Evolutionary conservation across 2,113 vertebrate species (phyloP), one percentile per base, ranked within the genome.

Genomic region (Neogale vison): DNA sequence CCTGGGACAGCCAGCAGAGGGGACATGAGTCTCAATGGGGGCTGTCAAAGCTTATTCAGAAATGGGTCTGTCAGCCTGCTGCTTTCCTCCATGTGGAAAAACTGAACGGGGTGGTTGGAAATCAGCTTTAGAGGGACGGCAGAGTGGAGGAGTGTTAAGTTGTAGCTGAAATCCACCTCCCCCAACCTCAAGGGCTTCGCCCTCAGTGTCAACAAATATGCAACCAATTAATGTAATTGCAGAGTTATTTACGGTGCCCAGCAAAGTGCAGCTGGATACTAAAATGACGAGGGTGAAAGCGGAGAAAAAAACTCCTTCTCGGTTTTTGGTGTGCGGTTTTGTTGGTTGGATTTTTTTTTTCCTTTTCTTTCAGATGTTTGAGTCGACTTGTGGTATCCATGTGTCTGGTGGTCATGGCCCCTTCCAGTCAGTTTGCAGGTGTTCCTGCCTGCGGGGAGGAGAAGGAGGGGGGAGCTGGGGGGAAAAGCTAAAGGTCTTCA

Each of bases 171-270:
- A 98, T 86, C 97, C 92, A 97, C 98, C 97, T 98, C 98, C 98
- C 94, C 89, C 97, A 98, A 97, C 93, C 95, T 96, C 87, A 85
- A 88, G 90, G 96, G 96, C 95, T 88, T 81, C 98, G 85, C 94
- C 89, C 97, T 98, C 96, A 96, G 98, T 98, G 98, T 99, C 99
- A 99, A 99, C 98, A 99, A 99, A 99, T 99, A 99, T 99, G 99
- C 98, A 99, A 99, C 99, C 99, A 99, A 99, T 99, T 99, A 99
- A 99, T 98, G 97, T 99, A 99, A 99, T 99, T 99, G 98, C 98
- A 79, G 98, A 98, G 98, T 99, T 99, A 99, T 99, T 99, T 99
- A 99, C 97, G 98, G 98, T 5, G 3, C 98, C 98, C 98, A 98
- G 98, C 98, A 98, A 98, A 99, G 98, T 97, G 98, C 98, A 98